A percentile compares a stretch with the other conserved stretches of the same genome.
Evolutionary conservation across 2,888 invertebrate genomes (phyloP).

Genomic region (Eupsilia transversa): DNA sequence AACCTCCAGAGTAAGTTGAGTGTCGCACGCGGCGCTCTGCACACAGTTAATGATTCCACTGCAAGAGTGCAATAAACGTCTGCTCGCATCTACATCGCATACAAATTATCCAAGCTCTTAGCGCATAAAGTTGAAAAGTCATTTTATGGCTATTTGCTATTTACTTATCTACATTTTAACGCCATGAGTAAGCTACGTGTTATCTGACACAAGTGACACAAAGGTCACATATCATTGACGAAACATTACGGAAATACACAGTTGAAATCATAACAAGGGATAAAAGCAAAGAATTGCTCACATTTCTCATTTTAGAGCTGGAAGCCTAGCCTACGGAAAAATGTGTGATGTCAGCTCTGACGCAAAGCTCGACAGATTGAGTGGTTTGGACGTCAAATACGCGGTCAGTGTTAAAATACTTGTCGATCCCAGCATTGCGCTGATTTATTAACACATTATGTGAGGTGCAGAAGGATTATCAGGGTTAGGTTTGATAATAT

Average conservation of each 20-base stretch:
- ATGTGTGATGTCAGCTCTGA: constrained; percentile 65
- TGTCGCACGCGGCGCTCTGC: constrained; percentile 59
- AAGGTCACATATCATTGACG: constrained; percentile 62
- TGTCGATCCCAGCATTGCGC: constrained; percentile 38
- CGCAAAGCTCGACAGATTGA: constrained; percentile 61
- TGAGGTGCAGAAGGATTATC: constrained; percentile 49
- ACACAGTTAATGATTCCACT: constrained; percentile 76
- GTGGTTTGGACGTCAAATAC: constrained; percentile 64
- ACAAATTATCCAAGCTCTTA: constrained; percentile 81
- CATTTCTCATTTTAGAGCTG: constrained; percentile 59
- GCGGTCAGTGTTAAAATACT: constrained; percentile 58
- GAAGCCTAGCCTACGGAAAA: constrained; percentile 59
- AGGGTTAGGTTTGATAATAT: constrained; percentile 27
- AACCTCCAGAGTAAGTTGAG: constrained; percentile 60
- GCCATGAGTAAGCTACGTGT: constrained; percentile 44
- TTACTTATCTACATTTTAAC: constrained; percentile 62
- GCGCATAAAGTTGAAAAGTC: constrained; percentile 69
- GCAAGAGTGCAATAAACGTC: constrained; percentile 79
- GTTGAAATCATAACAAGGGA: constrained; percentile 47
- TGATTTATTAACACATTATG: constrained; percentile 50
- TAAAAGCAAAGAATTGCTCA: constrained; percentile 53
- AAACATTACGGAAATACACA: constrained; percentile 42
- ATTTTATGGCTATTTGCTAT: constrained; percentile 71
- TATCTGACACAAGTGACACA: constrained; percentile 50
- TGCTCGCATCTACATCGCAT: constrained; percentile 78